A percentile compares a stretch with the other conserved stretches of the same genome.
Conservation (phyloP, 1,140 invertebrate genomes). For the Drosophila nebulosa region DNA sequence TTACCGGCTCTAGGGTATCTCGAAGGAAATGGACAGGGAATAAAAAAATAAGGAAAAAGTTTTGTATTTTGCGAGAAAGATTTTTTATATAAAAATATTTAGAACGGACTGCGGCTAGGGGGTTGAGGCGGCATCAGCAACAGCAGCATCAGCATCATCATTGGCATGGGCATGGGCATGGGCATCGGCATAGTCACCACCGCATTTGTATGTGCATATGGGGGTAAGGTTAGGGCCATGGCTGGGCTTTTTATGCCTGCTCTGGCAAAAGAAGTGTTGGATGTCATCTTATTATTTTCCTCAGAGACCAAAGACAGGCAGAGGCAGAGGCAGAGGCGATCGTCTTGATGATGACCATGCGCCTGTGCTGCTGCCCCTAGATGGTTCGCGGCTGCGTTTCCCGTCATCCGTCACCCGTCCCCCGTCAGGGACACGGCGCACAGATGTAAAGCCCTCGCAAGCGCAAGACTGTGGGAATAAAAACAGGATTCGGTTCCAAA, state of each 20-base stretch:
- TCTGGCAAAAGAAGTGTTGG: slow-evolving; percentile 73
- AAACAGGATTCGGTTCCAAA: slow-evolving; percentile 71
- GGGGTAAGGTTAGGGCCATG: slow-evolving; percentile 41
- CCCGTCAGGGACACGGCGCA: slow-evolving; percentile 38
- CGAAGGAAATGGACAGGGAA: slow-evolving; percentile 70
- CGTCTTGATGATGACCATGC: slow-evolving; percentile 71
- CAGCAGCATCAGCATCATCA: slow-evolving; percentile 5
- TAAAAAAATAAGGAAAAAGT: slow-evolving; percentile 66
- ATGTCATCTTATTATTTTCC: slow-evolving; percentile 80
- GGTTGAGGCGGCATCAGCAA: slow-evolving; percentile 10
- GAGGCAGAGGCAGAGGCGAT: slow-evolving; percentile 49
- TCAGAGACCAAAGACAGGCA: background rate
- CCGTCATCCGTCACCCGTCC: slow-evolving; percentile 34
- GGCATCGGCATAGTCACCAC: slow-evolving; percentile 16
- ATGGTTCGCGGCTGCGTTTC: slow-evolving; percentile 26
- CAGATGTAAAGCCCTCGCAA: slow-evolving; percentile 56
- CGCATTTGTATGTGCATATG: slow-evolving; percentile 13
- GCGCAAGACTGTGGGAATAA: slow-evolving; percentile 77
- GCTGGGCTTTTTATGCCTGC: slow-evolving; percentile 47
- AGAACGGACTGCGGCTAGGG: slow-evolving; percentile 51
- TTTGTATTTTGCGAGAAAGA: slow-evolving; percentile 59
- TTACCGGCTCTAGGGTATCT: slow-evolving; percentile 45
- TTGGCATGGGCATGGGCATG: slow-evolving; percentile 2
- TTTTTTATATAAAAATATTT: slow-evolving; percentile 76
- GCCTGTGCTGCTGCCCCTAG: slow-evolving; percentile 45